Evolutionary conservation across 2,888 invertebrate genomes (phyloP).

Genomic region (Toxonevra muliebris): DNA sequence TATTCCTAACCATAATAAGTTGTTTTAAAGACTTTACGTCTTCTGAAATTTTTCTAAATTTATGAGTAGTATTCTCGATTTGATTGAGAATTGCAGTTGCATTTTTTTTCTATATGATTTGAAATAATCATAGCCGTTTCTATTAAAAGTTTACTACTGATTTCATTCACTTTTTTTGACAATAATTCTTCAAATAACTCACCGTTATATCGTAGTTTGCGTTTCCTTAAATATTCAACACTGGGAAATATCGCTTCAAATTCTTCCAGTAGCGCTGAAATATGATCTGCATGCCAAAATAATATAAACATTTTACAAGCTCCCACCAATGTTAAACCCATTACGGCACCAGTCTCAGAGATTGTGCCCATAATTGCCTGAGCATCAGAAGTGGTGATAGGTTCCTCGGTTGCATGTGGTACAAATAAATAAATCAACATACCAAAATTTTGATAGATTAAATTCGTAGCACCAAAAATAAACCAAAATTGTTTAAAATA

Average conservation of each 20-base stretch:
- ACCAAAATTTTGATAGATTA: slow-evolving; percentile 51
- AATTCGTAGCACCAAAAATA: slow-evolving; percentile 41
- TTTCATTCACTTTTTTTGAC: too few species aligned
- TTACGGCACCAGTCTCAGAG: slow-evolving; percentile 45
- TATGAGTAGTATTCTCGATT: too few species aligned
- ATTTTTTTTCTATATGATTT: too few species aligned
- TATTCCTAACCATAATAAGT: too few species aligned
- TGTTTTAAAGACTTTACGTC: too few species aligned
- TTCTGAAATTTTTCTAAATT: too few species aligned
- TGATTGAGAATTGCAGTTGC: too few species aligned
- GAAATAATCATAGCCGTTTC: too few species aligned
- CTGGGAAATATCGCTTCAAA: slow-evolving; percentile 37
- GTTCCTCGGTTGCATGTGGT: slow-evolving; percentile 11
- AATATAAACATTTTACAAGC: slow-evolving; percentile 48
- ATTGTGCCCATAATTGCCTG: slow-evolving; percentile 36
- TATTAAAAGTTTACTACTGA: too few species aligned
- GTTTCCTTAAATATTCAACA: too few species aligned
- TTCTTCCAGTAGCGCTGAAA: slow-evolving; percentile 42
- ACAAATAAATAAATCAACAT: slow-evolving; percentile 42
- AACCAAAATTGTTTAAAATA: slow-evolving; percentile 33
- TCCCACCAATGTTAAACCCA: slow-evolving; percentile 46
- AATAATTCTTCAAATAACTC: too few species aligned
- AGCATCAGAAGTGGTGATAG: slow-evolving; percentile 18
- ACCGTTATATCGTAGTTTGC: too few species aligned
- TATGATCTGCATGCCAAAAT: slow-evolving; percentile 38